These are phyloP conservation scores for Megaceryle torquata DNA, from an alignment of 2,113 vertebrate species.

Conservation along the genomic window DNA sequence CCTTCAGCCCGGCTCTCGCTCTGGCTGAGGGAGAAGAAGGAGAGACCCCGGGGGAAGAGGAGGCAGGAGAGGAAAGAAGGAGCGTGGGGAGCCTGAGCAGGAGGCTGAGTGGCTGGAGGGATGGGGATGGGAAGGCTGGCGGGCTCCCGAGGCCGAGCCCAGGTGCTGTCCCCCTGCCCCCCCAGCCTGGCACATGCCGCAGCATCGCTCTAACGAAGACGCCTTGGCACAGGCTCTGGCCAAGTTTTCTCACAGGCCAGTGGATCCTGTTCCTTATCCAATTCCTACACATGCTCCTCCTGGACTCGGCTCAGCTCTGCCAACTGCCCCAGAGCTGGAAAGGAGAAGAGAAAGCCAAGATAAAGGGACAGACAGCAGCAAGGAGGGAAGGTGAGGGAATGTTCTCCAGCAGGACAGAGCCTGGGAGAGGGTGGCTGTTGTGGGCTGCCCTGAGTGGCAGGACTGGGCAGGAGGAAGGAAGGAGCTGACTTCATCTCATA, in stretches of 20 bases:
- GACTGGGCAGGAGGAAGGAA: neutral
- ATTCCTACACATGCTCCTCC: slow-evolving; percentile 29
- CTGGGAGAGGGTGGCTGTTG: neutral
- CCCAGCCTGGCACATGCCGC: fast-evolving
- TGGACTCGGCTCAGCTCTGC: neutral
- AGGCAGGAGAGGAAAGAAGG: neutral
- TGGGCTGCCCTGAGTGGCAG: neutral
- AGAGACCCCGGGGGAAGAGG: neutral
- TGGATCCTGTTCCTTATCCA: slow-evolving; percentile 12
- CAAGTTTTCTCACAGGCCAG: neutral
- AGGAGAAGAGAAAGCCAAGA: neutral
- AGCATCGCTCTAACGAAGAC: neutral
- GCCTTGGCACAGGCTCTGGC: neutral
- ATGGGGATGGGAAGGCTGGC: neutral
- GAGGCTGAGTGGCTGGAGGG: neutral
- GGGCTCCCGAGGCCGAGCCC: neutral
- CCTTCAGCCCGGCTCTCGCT: neutral
- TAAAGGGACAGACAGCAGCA: neutral
- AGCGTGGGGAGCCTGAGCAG: fast-evolving
- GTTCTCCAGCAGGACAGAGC: neutral
- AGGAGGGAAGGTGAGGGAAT: neutral
- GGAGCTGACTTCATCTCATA: slow-evolving; percentile 37
- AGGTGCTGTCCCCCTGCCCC: neutral
- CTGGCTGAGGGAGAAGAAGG: neutral
- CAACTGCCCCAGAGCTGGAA: neutral